Evolutionary conservation across 2,113 vertebrate species (phyloP).

Genomic region (Amazona vittata): DNA sequence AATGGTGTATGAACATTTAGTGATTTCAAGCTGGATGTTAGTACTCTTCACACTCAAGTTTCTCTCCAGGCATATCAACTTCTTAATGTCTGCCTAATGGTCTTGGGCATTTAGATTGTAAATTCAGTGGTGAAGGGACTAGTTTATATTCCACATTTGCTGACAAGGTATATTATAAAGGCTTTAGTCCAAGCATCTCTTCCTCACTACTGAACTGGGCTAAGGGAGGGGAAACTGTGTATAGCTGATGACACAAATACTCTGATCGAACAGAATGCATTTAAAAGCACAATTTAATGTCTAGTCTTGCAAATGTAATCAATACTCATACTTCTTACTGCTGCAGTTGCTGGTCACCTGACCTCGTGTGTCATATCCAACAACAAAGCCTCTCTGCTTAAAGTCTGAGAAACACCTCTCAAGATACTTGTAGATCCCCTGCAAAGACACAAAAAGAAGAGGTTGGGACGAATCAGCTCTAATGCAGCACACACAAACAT

Average conservation of each 20-base stretch:
- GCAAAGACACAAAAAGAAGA: background rate
- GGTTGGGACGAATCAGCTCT: background rate
- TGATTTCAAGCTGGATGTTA: background rate
- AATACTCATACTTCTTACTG: conserved; percentile 85
- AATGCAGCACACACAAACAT: background rate
- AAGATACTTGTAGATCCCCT: conserved; percentile 92
- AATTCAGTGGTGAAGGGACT: background rate
- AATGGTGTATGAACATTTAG: background rate
- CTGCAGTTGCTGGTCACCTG: conserved; percentile 91
- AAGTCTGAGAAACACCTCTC: conserved; percentile 84
- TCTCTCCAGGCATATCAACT: background rate
- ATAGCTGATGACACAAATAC: background rate
- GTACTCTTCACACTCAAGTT: background rate
- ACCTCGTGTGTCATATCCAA: conserved; percentile 92
- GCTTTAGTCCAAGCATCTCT: background rate
- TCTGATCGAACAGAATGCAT: background rate
- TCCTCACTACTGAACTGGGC: background rate
- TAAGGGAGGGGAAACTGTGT: background rate
- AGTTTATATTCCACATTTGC: background rate
- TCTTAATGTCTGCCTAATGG: background rate
- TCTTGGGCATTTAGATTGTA: background rate
- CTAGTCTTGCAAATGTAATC: conserved; percentile 44
- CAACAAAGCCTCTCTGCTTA: conserved; percentile 86
- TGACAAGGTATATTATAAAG: background rate
- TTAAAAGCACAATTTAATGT: conserved; percentile 17